Evolutionary conservation across 2,888 invertebrate genomes (phyloP), one percentile per base, ranked within the genome.

Genomic region (Meteorus cinctellus): DNA sequence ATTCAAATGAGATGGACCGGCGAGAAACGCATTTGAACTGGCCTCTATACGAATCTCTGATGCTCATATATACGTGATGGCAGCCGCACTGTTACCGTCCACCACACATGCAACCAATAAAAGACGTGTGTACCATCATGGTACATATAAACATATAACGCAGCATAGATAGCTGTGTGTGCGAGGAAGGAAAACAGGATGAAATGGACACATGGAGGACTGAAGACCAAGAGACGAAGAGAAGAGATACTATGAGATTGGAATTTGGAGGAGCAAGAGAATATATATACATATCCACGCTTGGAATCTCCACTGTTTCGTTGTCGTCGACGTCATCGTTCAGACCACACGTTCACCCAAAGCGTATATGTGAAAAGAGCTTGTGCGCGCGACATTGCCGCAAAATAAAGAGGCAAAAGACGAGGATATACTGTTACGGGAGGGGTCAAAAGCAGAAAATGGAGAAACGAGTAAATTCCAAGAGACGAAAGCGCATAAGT

Each of bases 1-100:
- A 84, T 84, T 84, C 82, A 83, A 84, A 84, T 82, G 83, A 84
- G 80, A 67, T 76, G 75, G 79, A 75, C 77, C 69, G 71, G 8
- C 73, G 68, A 48, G 73, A 34, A 77, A 67, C 45, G 72, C 68
- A 19, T 19, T 55, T 19, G 19, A 62, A 62, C 41, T 77, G 76
- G 62, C 63, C 77, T 66, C 65, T 62, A 48, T 48, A 55, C 34
- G 70, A 77, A 65, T 75, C 66, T 72, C 66, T 66, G 72, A 29
- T 24, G 19, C 10, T 55, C 55, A 19, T 19, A 19, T 29, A 63
- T 72, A 72, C 63, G 72, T 72, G 72, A 60, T 48, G 19, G 60
- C 29, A 48, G 34, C 16, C 41, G 19, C 41, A 45, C 45, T n/a
- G 10, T 6, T 16, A 36, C 27, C 29, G 62, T 63, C n/a, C 45